Evolutionary conservation across 2,888 invertebrate genomes (phyloP).

Genomic region (Trichacis sp.): DNA sequence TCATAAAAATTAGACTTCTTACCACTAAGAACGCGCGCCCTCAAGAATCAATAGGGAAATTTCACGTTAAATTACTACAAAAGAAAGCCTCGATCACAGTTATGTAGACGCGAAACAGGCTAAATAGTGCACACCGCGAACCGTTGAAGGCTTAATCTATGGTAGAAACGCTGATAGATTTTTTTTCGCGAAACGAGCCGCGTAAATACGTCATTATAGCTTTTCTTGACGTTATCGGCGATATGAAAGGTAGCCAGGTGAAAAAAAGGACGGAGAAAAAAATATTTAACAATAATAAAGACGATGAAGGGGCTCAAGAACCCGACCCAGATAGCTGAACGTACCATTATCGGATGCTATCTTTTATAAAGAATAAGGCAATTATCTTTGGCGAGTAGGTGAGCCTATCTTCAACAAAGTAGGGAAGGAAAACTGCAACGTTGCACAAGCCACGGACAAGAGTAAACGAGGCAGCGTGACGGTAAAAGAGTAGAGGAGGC

Average conservation of each 20-base stretch:
- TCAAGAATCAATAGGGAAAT: too few relatives aligned
- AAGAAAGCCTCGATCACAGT: too few relatives aligned
- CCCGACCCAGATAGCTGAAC: conserved; percentile 40
- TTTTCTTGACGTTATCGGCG: background rate
- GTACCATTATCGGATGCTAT: conserved; percentile 42
- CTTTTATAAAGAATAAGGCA: conserved; percentile 40
- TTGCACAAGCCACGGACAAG: conserved; percentile 8
- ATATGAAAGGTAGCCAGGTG: background rate
- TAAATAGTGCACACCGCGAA: background rate
- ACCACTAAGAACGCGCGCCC: too few relatives aligned
- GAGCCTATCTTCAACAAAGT: conserved; percentile 39
- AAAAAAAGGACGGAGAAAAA: conserved; percentile 13
- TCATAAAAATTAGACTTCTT: too few relatives aligned
- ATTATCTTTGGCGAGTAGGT: conserved; percentile 40
- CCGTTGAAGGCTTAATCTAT: background rate
- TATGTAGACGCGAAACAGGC: background rate
- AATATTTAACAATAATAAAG: background rate
- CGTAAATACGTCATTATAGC: background rate
- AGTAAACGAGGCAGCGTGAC: conserved; percentile 13
- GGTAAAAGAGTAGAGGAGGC: conserved; percentile 30
- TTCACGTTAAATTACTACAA: too few relatives aligned
- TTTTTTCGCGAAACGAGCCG: background rate
- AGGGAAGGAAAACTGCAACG: conserved; percentile 38
- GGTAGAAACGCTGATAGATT: background rate
- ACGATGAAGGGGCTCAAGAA: conserved; percentile 11